phyloP scores from a whole-genome alignment of 2,888 invertebrate species.

The Acleris laterana region DNA sequence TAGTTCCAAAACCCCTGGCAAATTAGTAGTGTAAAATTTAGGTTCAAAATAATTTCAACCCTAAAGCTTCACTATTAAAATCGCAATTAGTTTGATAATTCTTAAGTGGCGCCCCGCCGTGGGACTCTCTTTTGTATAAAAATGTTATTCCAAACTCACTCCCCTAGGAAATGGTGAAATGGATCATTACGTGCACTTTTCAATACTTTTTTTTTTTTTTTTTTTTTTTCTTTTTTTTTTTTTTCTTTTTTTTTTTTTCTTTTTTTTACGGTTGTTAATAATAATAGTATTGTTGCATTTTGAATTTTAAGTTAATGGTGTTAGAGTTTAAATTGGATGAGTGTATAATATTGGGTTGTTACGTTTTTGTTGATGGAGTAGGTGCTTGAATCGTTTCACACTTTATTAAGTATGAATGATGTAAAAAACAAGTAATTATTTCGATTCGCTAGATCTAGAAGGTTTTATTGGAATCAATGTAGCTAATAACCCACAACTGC shows the following conservation, averaged over 20 bases:
- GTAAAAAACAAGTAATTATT: conserved; percentile 1
- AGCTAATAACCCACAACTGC: no score
- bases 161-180: conserved; percentile 17
- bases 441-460: no score
- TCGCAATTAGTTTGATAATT: conserved; percentile 23
- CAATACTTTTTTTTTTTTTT: no score
- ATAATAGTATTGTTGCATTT: no score
- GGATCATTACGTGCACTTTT: conserved; percentile 19
- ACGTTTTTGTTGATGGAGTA: no score
- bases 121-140: conserved; percentile 56
- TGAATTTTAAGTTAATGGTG: no score
- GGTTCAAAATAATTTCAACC: conserved; percentile 1
- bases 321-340: no score
- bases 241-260: no score
- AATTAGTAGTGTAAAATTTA: not conserved
- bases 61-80: conserved; percentile 37
- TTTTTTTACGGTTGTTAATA: no score
- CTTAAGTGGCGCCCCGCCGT: conserved; percentile 67
- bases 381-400: conserved; percentile 2
- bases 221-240: no score
- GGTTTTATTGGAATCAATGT: no score
- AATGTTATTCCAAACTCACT: conserved; percentile 1
- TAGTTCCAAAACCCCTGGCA: conserved; percentile 29
- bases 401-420: conserved; percentile 9
- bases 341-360: no score